Evolutionary conservation across 2,888 invertebrate species (phyloP).

Genomic region (Bugula neritina): DNA sequence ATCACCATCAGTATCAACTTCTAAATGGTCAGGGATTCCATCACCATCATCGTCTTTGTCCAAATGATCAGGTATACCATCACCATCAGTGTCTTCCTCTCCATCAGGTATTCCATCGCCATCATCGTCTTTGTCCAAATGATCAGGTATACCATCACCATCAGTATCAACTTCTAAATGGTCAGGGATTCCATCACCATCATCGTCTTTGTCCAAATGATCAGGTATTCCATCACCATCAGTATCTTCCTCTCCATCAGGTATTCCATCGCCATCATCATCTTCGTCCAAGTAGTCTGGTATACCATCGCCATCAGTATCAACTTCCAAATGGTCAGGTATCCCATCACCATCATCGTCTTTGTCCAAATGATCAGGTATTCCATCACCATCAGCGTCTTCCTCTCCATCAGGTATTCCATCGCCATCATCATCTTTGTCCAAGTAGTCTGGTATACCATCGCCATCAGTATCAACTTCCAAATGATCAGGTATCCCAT

Average conservation of each 20-base stretch:
- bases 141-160: constrained; percentile 31
- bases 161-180: constrained; percentile 32
- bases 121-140: constrained; percentile 30
- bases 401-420: constrained; percentile 5
- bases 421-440: constrained; percentile 26
- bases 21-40: constrained; percentile 39
- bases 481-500: constrained; percentile 13
- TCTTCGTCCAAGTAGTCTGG: constrained; percentile 31
- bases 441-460: constrained; percentile 27
- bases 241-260: constrained; percentile 31
- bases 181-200: constrained; percentile 32
- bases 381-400: constrained; percentile 30
- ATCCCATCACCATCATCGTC: constrained; percentile 16
- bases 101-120: constrained; percentile 39
- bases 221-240: constrained; percentile 32
- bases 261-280: constrained; percentile 18
- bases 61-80: constrained; percentile 46
- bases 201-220: constrained; percentile 29
- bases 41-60: constrained; percentile 39
- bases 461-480: constrained; percentile 7
- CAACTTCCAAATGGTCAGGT: constrained; percentile 27
- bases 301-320: constrained; percentile 33
- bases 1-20: constrained; percentile 41
- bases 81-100: constrained; percentile 38
- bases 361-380: constrained; percentile 33